Conservation (phyloP, 2,797 vertebrate species). For the Mus spretus region DNA sequence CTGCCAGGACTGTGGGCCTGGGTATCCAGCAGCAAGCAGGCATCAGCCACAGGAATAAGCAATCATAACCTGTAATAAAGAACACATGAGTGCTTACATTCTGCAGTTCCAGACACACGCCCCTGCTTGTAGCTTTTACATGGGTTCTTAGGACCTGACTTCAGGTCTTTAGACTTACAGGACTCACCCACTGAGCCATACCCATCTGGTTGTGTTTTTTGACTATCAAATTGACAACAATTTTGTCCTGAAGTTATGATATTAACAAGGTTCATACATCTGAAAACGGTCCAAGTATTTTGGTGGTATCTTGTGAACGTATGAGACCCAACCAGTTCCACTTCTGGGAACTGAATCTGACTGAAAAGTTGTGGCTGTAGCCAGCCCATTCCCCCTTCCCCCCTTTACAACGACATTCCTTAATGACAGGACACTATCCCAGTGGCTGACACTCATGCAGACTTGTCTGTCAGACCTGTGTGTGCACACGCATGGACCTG, state of each 20-base stretch:
- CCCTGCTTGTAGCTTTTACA: no score
- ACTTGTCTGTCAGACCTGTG: neutral
- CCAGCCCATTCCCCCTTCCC: neutral
- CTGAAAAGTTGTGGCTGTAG: neutral
- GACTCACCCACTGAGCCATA: neutral
- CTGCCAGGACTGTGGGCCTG: neutral
- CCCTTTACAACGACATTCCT: neutral
- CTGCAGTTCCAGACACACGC: neutral
- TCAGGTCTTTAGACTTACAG: neutral
- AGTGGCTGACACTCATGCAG: neutral
- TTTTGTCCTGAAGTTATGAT: neutral
- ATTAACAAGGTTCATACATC: neutral
- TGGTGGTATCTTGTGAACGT: neutral
- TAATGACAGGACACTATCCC: neutral
- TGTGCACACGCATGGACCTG: neutral
- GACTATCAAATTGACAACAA: conserved; percentile 2
- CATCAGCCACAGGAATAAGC: neutral
- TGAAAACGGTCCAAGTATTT: neutral
- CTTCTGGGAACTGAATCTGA: conserved; percentile 33
- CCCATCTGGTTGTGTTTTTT: neutral
- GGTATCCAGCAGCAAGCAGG: neutral
- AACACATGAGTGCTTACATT: neutral
- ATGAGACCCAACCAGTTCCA: neutral
- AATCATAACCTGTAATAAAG: neutral
- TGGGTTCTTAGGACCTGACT: neutral